phyloP scores from a whole-genome alignment of 2,113 vertebrate genomes.

The Turdus rufiventris region DNA sequence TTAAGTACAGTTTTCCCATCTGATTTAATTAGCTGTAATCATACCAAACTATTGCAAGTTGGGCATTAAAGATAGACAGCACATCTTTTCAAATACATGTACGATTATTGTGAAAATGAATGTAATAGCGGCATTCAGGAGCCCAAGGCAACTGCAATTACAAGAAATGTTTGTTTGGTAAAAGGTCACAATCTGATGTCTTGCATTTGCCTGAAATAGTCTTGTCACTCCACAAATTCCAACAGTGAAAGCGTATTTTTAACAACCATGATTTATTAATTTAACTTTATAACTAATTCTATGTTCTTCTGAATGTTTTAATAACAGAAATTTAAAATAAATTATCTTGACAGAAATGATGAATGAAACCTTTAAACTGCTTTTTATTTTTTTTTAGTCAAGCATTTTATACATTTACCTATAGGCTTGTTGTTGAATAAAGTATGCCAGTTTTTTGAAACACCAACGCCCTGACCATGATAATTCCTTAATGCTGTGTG shows the following conservation, averaged over 20 bases:
- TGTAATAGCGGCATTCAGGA: slow-evolving; percentile 17
- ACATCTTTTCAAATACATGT: slow-evolving; percentile 33
- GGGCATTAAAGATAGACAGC: slow-evolving; percentile 1
- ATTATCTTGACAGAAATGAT: neutral
- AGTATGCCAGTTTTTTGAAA: neutral
- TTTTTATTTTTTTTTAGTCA: neutral
- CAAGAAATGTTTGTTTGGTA: slow-evolving; percentile 37
- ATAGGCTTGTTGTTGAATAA: neutral
- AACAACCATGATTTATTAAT: slow-evolving; percentile 1
- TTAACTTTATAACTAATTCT: neutral
- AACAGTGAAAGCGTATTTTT: slow-evolving; percentile 24
- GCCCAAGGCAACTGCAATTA: slow-evolving; percentile 47
- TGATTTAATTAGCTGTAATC: slow-evolving; percentile 64
- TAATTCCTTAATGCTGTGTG: neutral
- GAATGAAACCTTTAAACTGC: neutral
- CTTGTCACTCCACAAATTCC: slow-evolving; percentile 12
- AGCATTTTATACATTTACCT: neutral
- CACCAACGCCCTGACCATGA: neutral
- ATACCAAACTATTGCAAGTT: slow-evolving; percentile 19
- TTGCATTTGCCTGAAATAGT: slow-evolving; percentile 24
- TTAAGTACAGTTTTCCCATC: slow-evolving; percentile 16
- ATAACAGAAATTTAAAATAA: neutral
- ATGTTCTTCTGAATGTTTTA: slow-evolving; percentile 12
- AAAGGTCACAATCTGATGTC: slow-evolving; percentile 58
- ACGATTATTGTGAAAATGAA: slow-evolving; percentile 49